Evolutionary conservation across 1,140 invertebrate genomes (phyloP), one percentile per base, ranked within the genome.

Genomic region (Drosophila sturtevanti): DNA sequence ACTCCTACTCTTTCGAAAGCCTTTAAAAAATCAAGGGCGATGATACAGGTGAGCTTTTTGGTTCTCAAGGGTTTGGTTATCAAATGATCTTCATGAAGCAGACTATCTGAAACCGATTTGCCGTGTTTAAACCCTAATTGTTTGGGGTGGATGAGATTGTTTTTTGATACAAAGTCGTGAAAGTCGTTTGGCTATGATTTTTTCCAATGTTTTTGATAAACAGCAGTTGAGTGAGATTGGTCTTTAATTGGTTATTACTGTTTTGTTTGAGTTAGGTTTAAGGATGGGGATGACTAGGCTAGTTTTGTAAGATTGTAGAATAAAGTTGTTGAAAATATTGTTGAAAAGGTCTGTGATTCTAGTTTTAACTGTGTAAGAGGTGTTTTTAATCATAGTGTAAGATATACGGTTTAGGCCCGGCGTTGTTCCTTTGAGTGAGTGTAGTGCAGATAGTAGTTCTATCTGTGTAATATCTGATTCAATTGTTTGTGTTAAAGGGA

Each of bases 1-100:
- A 70, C 10, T 6, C 67, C 72, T 10, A 70, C 52, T 58, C 38
- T 61, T 14, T 69, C 66, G 16, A 69, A 74, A 21, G 66, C 66
- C 31, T 63, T 75, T 44, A 21, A 37, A 21, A 76, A 70, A 59
- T 75, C 66, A 16, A 75, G 58, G 41, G 63, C 10, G 9, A 52
- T 52, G 48, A 24, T 52, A 52, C 18, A 52, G 21, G 6, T 52
- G 48, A 22, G 48, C 18, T 24, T 11, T 52, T n/a, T 52, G 10
- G 11, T 22, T 41, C 24, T 24, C 12, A 41, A 38, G 12, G 38
- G 44, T 67, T 4, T 67, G 7, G 5, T 70, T 59, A 18, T 38
- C 12, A 38, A 38, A 60, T 55, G 34, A 51, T 18, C 22, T 73
- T 65, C 44, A 7, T 10, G 18, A 22, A 38, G 37, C 37, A 38